Evolutionary conservation across 2,888 invertebrate genomes (phyloP).

Genomic region (Chirona hameri): DNA sequence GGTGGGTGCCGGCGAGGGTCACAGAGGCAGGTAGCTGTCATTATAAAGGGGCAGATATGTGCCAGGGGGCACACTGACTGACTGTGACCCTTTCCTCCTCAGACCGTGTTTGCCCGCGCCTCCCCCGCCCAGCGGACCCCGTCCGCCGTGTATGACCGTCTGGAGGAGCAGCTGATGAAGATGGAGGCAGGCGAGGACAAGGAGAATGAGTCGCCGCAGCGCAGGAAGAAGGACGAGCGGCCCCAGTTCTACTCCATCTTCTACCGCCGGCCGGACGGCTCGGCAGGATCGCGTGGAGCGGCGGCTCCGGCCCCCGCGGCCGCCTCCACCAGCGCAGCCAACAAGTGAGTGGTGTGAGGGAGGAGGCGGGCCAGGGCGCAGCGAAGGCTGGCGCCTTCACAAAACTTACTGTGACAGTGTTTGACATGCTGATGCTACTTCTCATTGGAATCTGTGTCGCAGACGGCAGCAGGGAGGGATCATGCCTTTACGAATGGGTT

Average conservation of each 20-base stretch:
- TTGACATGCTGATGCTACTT: no score
- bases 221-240: not conserved
- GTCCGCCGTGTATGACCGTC: not conserved
- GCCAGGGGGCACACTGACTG: no score
- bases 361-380: not conserved
- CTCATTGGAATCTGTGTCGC: no score
- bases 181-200: constrained; percentile 26
- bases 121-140: not conserved
- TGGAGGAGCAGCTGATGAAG: constrained; percentile 2
- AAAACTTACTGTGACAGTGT: no score
- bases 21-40: no score
- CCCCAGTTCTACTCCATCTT: constrained; percentile 5
- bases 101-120: not conserved
- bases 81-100: not conserved
- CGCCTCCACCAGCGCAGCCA: not conserved
- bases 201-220: not conserved
- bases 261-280: not conserved
- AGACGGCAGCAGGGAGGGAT: no score
- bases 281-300: not conserved
- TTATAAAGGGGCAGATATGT: no score
- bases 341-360: not conserved
- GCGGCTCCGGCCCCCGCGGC: not conserved
- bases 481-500: no score
- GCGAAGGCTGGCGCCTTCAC: no score
- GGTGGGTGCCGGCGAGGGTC: no score